phyloP scores from a whole-genome alignment of 2,888 invertebrate species.

The Melipona beecheii region DNA sequence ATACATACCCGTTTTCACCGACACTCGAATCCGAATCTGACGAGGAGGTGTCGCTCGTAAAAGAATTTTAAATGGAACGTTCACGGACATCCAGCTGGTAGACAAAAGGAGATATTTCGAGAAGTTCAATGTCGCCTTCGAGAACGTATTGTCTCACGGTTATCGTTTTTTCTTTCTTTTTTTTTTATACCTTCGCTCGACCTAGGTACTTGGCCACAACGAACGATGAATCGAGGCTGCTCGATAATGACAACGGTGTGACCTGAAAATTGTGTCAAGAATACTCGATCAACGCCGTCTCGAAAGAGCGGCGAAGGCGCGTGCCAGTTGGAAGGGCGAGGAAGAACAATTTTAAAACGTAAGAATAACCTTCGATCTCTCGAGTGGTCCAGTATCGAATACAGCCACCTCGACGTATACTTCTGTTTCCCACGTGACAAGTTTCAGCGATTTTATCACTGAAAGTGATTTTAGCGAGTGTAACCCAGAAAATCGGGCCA shows the following conservation, averaged over 20 bases:
- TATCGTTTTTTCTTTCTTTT: conserved; percentile 25
- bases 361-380: background rate
- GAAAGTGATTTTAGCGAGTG: too few relatives aligned
- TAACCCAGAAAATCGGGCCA: too few relatives aligned
- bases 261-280: conserved; percentile 66
- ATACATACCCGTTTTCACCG: background rate
- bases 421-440: background rate
- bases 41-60: background rate
- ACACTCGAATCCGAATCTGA: background rate
- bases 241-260: conserved; percentile 64
- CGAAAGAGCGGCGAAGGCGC: conserved; percentile 16
- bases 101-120: conserved; percentile 3
- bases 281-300: conserved; percentile 48
- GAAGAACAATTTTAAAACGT: conserved; percentile 1
- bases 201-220: conserved; percentile 37
- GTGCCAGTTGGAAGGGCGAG: conserved; percentile 16
- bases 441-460: background rate
- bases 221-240: conserved; percentile 54
- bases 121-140: conserved; percentile 56
- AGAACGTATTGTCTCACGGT: conserved; percentile 46
- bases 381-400: background rate
- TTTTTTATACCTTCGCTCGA: conserved; percentile 28
- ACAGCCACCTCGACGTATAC: background rate
- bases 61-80: background rate
- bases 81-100: background rate